A percentile compares a stretch with the other conserved stretches of the same genome.
phyloP scores from a whole-genome alignment of 23 tunicate genomes.

The Halocynthia aurantium region DNA sequence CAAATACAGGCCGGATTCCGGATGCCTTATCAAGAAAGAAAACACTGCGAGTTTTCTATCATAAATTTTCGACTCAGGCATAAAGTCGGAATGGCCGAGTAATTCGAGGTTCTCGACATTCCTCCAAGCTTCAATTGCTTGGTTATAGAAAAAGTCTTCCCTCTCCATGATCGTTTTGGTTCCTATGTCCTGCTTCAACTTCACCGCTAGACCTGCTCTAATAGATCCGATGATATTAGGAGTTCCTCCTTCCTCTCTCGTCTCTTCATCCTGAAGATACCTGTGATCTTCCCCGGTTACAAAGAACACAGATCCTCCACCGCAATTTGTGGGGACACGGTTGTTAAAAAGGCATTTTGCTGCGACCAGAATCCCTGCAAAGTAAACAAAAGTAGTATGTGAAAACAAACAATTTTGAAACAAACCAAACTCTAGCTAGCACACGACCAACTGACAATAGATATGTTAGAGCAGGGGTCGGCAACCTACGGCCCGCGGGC shows the following conservation, averaged over 20 bases:
- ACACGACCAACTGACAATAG: too few relatives aligned
- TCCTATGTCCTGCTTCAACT: constrained; percentile 26
- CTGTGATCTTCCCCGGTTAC: constrained; percentile 26
- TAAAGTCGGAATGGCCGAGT: neutral
- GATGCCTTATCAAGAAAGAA: constrained; percentile 42
- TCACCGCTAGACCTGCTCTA: constrained; percentile 16
- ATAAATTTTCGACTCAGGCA: neutral
- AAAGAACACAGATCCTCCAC: constrained; percentile 49
- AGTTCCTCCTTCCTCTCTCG: constrained; percentile 51
- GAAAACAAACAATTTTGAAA: too few relatives aligned
- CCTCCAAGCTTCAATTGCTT: constrained; percentile 5
- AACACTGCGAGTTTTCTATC: constrained; percentile 23
- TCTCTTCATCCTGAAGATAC: constrained; percentile 24
- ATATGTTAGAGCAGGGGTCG: too few relatives aligned
- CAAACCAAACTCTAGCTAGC: too few relatives aligned
- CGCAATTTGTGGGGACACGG: constrained; percentile 28
- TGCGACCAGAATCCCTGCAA: constrained; percentile 26
- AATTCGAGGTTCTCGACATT: constrained; percentile 14
- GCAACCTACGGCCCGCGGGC: too few relatives aligned
- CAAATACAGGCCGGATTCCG: constrained; percentile 13
- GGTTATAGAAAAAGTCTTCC: constrained; percentile 16
- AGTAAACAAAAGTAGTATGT: too few relatives aligned
- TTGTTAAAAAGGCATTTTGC: constrained; percentile 21
- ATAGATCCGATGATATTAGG: constrained; percentile 33
- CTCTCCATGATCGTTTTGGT: constrained; percentile 16